Evolutionary conservation across 2,888 invertebrate species (phyloP).

Genomic region (Xestia sexstrigata): DNA sequence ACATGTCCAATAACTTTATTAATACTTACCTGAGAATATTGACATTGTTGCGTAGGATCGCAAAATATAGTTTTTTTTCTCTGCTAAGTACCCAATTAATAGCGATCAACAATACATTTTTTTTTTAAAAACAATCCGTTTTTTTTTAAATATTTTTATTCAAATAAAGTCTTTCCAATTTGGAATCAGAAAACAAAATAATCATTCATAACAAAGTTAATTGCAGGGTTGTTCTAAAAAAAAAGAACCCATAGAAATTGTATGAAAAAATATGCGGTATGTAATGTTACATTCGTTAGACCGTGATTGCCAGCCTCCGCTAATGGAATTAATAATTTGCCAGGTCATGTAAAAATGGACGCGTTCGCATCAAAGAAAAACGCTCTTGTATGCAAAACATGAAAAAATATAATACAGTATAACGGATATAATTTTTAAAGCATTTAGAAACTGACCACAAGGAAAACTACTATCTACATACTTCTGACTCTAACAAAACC

Average conservation of each 20-base stretch:
- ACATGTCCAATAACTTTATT: not conserved
- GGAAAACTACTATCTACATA: not conserved
- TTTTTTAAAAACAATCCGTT: not conserved
- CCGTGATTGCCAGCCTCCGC: constrained; percentile 61
- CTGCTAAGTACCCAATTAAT: not conserved
- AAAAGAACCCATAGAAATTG: constrained; percentile 29
- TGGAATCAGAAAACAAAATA: constrained; percentile 44
- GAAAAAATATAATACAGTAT: not conserved
- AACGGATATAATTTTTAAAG: not conserved
- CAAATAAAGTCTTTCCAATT: constrained; percentile 11
- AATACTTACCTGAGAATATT: not conserved
- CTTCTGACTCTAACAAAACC: no score
- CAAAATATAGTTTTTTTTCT: not conserved
- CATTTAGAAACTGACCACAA: not conserved
- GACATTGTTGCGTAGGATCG: not conserved
- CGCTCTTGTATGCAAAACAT: constrained; percentile 11
- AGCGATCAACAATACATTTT: not conserved
- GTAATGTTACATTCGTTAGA: constrained; percentile 65
- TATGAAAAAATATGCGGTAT: constrained; percentile 37
- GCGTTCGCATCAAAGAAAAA: constrained; percentile 1
- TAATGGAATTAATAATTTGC: constrained; percentile 74
- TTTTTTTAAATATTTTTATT: no score
- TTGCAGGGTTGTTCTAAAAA: constrained; percentile 44
- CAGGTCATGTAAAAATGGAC: constrained; percentile 67
- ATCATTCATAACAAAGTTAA: constrained; percentile 51